Evolutionary conservation across 1,140 invertebrate genomes (phyloP), one percentile per base, ranked within the genome.

Genomic region (Drosophila nikananu): DNA sequence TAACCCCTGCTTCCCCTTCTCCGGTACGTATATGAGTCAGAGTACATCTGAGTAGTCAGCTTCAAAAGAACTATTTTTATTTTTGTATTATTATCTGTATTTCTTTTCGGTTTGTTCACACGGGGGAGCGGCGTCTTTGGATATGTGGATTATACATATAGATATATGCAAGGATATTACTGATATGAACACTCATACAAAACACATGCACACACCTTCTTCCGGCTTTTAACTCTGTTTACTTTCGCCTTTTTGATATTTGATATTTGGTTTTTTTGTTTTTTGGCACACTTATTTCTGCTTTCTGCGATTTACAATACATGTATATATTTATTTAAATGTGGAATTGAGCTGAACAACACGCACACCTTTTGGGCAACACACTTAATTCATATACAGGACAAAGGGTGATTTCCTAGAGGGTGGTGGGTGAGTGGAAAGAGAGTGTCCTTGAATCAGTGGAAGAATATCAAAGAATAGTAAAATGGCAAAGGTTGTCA

Each of bases 11-110:
- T 17, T 48, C 6, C 21, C 19, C 21, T 59, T 51, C n/a, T 61
- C 21, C 52, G 74, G 75, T 77, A 77, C 75, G 75, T 77, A 77
- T 77, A 68, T 70, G 57, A 77, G 75, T 77, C 75, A 77, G 75
- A 77, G 75, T 77, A 77, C 74, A 61, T 77, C 75, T 62, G 75
- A 77, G 64, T 68, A 77, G 73, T 68, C 63, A 55, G 75, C 63
- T 48, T 68, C 42, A 2, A 42, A 52, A 42, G 42, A 63, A 41
- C 30, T 25, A n/a, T 63, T 25, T 44, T 49, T 42, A 19, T 21
- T 48, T 35, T 19, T 39, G 3, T 35, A 23, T 49, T 46, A 3
- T 58, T 58, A 27, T 19, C 30, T 52, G 9, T 19, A 13, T 58
- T 17, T 19, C 2, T 15, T n/a, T 58, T 39, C 13, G 19, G 8